Conservation (phyloP, 1,140 invertebrate species). For the Oncopeltus fasciatus region DNA sequence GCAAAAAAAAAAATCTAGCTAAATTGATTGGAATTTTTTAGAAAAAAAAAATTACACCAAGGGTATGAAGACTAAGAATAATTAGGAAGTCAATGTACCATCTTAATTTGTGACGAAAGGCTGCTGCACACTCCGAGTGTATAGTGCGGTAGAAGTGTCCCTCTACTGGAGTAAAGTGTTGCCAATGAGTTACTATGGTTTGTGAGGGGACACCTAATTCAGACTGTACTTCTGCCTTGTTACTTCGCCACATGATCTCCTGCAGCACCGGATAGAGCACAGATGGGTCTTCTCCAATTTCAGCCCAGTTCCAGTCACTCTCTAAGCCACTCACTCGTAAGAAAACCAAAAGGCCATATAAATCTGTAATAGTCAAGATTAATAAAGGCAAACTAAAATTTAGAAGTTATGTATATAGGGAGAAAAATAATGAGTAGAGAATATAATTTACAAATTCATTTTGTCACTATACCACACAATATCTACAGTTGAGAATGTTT, state of each 20-base stretch:
- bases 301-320: background rate
- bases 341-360: slow-evolving; percentile 56
- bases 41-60: too few relatives aligned
- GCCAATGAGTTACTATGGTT: slow-evolving; percentile 30
- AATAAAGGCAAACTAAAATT: background rate
- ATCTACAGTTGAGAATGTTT: too few relatives aligned
- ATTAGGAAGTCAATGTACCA: too few relatives aligned
- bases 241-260: slow-evolving; percentile 52
- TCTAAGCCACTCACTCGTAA: slow-evolving; percentile 43
- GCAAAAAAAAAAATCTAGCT: too few relatives aligned
- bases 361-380: too few relatives aligned
- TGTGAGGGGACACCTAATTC: slow-evolving; percentile 37
- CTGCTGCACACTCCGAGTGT: slow-evolving; percentile 28
- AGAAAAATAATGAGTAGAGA: too few relatives aligned
- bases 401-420: background rate
- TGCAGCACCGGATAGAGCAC: slow-evolving; percentile 41
- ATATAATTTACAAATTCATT: too few relatives aligned
- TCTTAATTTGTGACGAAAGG: slow-evolving; percentile 25
- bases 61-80: too few relatives aligned
- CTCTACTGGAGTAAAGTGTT: slow-evolving; percentile 37
- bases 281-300: background rate
- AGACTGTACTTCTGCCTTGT: slow-evolving; percentile 44
- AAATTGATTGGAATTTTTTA: too few relatives aligned
- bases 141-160: slow-evolving; percentile 37
- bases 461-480: too few relatives aligned